Percentiles rank a stretch among this genome's conserved stretches.
Conservation (phyloP, 2,888 invertebrate species). For the Noctua comes region DNA sequence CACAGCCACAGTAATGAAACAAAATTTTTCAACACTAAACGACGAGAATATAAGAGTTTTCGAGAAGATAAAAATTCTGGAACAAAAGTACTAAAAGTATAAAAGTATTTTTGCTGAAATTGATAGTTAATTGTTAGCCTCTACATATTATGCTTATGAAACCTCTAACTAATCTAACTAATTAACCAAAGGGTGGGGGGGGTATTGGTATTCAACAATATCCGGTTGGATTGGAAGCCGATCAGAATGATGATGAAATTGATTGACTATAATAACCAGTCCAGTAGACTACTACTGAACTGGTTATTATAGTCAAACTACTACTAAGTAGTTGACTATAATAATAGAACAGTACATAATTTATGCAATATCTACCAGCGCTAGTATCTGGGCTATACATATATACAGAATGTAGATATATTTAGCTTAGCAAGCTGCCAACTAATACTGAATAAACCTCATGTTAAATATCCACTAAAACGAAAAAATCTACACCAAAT, state of each 20-base stretch:
- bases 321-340: too few relatives aligned
- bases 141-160: neutral
- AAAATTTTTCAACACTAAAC: slow-evolving; percentile 31
- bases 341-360: neutral
- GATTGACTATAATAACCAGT: neutral
- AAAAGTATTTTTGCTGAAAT: neutral
- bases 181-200: too few relatives aligned
- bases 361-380: slow-evolving; percentile 17
- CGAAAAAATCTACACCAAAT: neutral
- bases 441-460: neutral
- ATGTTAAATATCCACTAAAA: neutral
- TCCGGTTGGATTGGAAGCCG: neutral
- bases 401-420: neutral
- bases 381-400: neutral
- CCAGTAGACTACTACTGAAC: too few relatives aligned
- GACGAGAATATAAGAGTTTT: slow-evolving; percentile 11
- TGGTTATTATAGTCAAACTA: too few relatives aligned
- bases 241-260: neutral
- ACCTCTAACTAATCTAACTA: too few relatives aligned
- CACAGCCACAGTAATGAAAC: slow-evolving; percentile 28
- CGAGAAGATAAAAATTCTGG: neutral
- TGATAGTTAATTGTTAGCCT: neutral
- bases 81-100: neutral
- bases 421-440: neutral
- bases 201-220: neutral